These are phyloP conservation scores for Narcine bancroftii DNA, from an alignment of 2,113 vertebrate species.

Conservation along the genomic window DNA sequence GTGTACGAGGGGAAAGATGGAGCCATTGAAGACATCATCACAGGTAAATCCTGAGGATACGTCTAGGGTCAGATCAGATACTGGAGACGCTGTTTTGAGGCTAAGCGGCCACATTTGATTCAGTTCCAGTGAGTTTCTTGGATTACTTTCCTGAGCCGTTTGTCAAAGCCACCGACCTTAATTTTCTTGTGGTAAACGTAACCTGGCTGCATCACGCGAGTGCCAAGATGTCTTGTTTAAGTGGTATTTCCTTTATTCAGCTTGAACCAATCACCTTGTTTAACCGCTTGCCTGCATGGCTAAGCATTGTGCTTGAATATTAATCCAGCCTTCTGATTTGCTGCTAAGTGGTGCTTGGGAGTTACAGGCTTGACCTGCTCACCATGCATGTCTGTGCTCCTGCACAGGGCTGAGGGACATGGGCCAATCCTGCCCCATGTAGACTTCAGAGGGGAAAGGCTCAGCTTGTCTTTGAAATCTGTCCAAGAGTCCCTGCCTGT, in stretches of 20 bases:
- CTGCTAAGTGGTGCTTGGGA: neutral
- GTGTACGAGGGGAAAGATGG: constrained; percentile 95
- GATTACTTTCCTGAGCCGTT: neutral
- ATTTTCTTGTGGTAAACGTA: neutral
- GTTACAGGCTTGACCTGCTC: neutral
- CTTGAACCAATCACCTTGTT: neutral
- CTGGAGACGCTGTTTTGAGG: neutral
- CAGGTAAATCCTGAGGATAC: constrained; percentile 62
- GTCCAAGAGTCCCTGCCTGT: neutral
- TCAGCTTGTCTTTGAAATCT: neutral
- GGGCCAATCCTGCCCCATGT: neutral
- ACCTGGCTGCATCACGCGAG: neutral
- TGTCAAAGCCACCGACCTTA: neutral
- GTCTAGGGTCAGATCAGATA: too few relatives aligned
- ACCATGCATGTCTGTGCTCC: neutral
- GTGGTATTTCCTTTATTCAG: neutral
- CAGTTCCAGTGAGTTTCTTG: neutral
- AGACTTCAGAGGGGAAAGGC: neutral
- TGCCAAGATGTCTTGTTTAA: constrained; percentile 19
- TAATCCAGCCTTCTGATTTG: neutral
- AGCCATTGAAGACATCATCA: constrained; percentile 95
- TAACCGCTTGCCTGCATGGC: neutral
- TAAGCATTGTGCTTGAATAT: neutral
- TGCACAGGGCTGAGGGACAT: neutral
- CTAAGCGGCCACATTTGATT: neutral